Conservation (phyloP, 2,797 vertebrate genomes). For the Cygnus olor region DNA sequence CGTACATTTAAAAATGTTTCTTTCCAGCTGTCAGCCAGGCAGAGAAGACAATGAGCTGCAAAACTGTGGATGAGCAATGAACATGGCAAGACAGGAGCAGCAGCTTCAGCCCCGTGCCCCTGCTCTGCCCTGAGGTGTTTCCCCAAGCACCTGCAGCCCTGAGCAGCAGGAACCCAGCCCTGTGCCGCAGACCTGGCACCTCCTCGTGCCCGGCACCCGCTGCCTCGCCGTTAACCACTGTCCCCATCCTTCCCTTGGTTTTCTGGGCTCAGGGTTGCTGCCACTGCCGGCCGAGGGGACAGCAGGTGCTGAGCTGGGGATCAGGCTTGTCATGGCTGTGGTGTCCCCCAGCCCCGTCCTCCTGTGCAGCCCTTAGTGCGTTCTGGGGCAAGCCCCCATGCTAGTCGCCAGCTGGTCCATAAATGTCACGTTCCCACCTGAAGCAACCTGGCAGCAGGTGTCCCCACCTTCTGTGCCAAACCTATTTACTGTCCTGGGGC, state of each 20-base stretch:
- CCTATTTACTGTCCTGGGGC: background rate
- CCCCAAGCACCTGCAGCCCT: background rate
- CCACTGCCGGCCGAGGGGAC: too few relatives aligned
- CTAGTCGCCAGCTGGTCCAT: background rate
- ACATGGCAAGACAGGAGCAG: too few relatives aligned
- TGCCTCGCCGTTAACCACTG: too few relatives aligned
- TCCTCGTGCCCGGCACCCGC: background rate
- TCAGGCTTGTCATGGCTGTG: background rate
- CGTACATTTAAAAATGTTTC: too few relatives aligned
- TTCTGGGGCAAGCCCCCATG: background rate
- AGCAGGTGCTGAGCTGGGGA: fast-evolving
- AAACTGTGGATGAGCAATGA: background rate
- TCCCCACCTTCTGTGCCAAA: background rate
- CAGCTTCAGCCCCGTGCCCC: too few relatives aligned
- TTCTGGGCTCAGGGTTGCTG: too few relatives aligned
- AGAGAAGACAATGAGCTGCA: background rate
- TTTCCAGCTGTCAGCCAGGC: too few relatives aligned
- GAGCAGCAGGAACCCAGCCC: background rate
- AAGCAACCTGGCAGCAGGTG: fast-evolving
- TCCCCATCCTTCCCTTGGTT: background rate
- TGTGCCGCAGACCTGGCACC: background rate
- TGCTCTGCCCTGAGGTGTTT: background rate
- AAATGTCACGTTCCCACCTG: background rate
- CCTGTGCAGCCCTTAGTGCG: fast-evolving
- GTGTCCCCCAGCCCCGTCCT: background rate